These are phyloP conservation scores for Pandemis corylana DNA, from an alignment of 2,888 invertebrate genomes.

Conservation along the genomic window DNA sequence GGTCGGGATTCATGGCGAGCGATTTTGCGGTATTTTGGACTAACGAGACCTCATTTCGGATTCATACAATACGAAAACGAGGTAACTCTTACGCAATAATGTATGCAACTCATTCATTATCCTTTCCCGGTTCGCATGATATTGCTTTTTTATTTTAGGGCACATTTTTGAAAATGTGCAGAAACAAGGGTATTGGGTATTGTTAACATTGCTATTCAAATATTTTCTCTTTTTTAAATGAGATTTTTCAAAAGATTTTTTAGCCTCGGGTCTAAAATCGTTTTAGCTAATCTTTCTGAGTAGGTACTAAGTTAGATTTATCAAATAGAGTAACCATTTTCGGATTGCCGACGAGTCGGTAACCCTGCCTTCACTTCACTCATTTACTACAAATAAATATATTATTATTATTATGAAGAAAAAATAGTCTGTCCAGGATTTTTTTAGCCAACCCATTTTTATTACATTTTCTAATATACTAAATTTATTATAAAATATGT, in stretches of 20 bases:
- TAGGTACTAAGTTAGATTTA: too few species aligned
- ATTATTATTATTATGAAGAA: too few species aligned
- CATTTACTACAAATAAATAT: too few species aligned
- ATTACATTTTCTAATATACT: too few species aligned
- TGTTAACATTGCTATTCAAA: neutral
- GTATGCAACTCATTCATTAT: conserved; percentile 44
- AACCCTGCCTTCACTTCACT: too few species aligned
- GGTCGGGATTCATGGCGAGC: conserved; percentile 20
- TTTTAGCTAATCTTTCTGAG: too few species aligned
- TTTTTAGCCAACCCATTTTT: too few species aligned
- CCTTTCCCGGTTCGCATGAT: conserved; percentile 38
- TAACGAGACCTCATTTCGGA: conserved; percentile 42
- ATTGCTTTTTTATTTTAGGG: conserved; percentile 31
- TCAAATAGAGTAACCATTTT: too few species aligned
- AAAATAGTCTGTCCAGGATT: too few species aligned
- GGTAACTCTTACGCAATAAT: conserved; percentile 42
- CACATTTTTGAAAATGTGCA: conserved; percentile 26
- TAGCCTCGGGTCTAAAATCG: too few species aligned
- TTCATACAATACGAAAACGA: conserved; percentile 43
- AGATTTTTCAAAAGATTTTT: neutral
- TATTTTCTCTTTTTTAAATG: neutral
- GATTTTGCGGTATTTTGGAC: conserved; percentile 35
- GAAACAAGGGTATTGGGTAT: neutral
- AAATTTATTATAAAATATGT: too few species aligned
- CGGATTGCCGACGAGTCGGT: too few species aligned